These are phyloP conservation scores for Dendrocincla fuliginosa DNA, from an alignment of 2,797 vertebrate genomes.

Conservation along the genomic window DNA sequence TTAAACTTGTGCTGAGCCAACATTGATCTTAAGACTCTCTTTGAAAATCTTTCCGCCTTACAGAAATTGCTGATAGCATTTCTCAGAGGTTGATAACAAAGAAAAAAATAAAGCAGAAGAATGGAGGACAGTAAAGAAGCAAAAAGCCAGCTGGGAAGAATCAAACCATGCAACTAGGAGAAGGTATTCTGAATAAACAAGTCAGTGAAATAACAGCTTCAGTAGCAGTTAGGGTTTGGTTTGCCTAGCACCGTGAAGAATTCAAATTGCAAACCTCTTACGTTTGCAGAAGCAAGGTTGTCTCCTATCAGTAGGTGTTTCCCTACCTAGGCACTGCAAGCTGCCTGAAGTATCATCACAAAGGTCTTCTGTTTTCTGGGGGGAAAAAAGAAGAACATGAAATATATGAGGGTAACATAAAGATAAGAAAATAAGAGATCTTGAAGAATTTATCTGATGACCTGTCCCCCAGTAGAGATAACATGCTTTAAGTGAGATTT, in stretches of 20 bases:
- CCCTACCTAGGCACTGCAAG: not conserved
- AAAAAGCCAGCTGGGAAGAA: not conserved
- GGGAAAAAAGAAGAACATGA: not conserved
- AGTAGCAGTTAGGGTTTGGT: not conserved
- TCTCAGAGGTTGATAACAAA: not conserved
- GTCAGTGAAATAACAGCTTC: not conserved
- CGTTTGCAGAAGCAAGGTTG: not conserved
- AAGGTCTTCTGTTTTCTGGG: not conserved
- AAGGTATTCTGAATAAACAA: not conserved
- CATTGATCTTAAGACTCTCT: not conserved
- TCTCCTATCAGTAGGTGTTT: not conserved
- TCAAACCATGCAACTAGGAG: not conserved
- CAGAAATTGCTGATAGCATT: not conserved
- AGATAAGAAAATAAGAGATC: not conserved
- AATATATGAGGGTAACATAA: not conserved
- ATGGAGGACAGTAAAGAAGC: not conserved
- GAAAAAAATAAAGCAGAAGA: not conserved
- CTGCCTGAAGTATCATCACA: not conserved
- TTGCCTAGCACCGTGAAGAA: not conserved
- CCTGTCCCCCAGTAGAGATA: not conserved
- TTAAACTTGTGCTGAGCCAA: slow-evolving; percentile 28
- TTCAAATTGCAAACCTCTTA: not conserved
- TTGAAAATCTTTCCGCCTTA: not conserved
- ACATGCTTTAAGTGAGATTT: not conserved
- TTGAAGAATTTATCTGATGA: not conserved